Conservation (phyloP, 2,797 vertebrate species). For the Rousettus madagascariensis region DNA sequence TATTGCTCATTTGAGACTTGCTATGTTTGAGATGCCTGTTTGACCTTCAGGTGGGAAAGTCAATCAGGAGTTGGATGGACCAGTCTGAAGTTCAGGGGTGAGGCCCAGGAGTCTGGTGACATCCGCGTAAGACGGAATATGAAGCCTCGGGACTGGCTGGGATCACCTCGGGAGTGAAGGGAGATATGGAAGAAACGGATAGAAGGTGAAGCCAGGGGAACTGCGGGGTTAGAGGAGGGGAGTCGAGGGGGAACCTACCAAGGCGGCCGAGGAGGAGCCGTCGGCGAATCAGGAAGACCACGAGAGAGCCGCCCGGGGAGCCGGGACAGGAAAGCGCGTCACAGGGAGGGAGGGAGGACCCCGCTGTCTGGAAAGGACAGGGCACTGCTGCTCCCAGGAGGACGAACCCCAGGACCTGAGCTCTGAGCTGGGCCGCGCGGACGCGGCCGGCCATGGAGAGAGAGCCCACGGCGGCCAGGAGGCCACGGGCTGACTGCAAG, state of each 20-base stretch:
- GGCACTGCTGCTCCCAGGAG: background rate
- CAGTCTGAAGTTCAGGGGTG: background rate
- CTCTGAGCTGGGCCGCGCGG: background rate
- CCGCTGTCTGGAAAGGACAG: background rate
- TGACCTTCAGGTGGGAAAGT: background rate
- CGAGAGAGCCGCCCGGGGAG: background rate
- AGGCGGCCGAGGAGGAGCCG: background rate
- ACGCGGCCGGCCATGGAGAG: background rate
- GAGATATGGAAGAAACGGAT: background rate
- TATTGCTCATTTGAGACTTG: background rate
- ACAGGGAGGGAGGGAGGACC: background rate
- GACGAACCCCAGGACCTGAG: background rate
- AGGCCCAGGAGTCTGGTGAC: background rate
- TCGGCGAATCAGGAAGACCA: background rate
- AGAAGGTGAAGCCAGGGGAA: background rate
- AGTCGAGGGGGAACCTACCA: background rate
- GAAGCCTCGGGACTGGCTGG: background rate
- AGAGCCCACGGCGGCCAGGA: rapidly evolving
- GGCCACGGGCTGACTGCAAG: background rate
- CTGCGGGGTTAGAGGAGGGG: too few relatives aligned
- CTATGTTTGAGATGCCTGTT: background rate
- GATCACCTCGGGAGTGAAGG: background rate
- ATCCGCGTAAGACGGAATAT: background rate
- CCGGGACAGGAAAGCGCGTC: background rate
- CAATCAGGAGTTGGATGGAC: background rate